Base-by-base conservation (phyloP, 2,888 invertebrate species). In the Pyrochroa serraticornis region DNA sequence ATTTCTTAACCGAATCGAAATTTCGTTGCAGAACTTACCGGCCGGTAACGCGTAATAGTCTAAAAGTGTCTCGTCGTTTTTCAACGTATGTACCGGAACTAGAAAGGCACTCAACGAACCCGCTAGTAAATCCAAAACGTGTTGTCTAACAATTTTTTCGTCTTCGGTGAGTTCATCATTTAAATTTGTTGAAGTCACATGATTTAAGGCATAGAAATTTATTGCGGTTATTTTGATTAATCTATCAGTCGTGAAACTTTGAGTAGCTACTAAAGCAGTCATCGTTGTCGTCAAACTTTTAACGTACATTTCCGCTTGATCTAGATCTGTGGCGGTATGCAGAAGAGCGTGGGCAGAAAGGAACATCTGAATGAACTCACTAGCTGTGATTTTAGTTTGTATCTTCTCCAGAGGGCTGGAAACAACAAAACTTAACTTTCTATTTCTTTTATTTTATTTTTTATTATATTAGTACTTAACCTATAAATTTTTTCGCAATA, bases 221-320 rank as follows among this genome's bases (percentile, higher is more conserved):
- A 93, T 88, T 57, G 89, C 85, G 43, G 89, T 83, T 85, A 93
- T 90, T 84, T 92, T 78, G 33, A 91, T 84, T 14, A 93, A 82
- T 66, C 89, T 88, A 80, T 89, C 87, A 0, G 87, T 84, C 43
- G 87, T 88, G 65, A 93, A 89, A 71, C 89, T 88, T 71, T 91
- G 89, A 0, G 92, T 91, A 0, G 91, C 91, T 6, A 92, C 85
- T 53, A 92, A 84, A 0, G 91, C 87, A 0, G 90, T 89, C 63
- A 93, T 80, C 33, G 89, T 88, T 0, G 87, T 83, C 55, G 87
- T 87, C 30, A 93, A 81, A 14, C 85, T 83, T 63, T 85, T 84
- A 34, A 88, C 86, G 49, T 89, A 80, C 2, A 82, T 77, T 9
- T 83, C 80, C 0, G 90, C 90, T 50, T 84, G 81, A 32, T 85